Conservation (phyloP, 2,888 invertebrate species). For the Dicranocentrus wangi region DNA sequence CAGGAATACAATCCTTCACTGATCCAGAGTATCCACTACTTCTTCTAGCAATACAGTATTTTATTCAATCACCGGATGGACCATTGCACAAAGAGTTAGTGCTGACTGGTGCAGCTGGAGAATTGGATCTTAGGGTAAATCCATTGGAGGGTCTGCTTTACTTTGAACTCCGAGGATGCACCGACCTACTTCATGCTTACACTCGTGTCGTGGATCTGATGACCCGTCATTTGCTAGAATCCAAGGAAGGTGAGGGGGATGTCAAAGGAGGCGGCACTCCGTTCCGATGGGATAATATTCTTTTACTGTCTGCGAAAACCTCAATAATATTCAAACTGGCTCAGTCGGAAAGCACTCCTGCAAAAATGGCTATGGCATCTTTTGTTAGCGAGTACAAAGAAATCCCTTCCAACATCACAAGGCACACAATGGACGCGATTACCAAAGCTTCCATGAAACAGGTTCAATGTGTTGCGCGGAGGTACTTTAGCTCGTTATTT, state of each 20-base stretch:
- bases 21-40: conserved; percentile 83
- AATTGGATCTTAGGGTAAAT: conserved; percentile 81
- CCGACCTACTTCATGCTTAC: conserved; percentile 86
- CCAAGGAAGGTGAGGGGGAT: conserved; percentile 32
- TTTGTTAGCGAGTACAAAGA: conserved; percentile 83
- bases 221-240: conserved; percentile 78
- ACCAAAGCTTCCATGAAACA: conserved; percentile 47
- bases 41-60: conserved; percentile 86
- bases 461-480: conserved; percentile 38
- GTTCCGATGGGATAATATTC: conserved; percentile 80
- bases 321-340: conserved; percentile 91
- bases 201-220: conserved; percentile 84
- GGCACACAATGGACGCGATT: conserved; percentile 42
- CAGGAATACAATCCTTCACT: conserved; percentile 77
- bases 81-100: conserved; percentile 49
- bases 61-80: conserved; percentile 86
- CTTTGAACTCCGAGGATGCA: conserved; percentile 84
- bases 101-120: conserved; percentile 77
- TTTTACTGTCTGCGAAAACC: conserved; percentile 88
- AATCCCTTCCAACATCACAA: conserved; percentile 79
- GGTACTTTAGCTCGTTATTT: conserved; percentile 53
- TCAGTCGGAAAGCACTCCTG: conserved; percentile 77
- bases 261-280: conserved; percentile 5
- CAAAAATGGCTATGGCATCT: conserved; percentile 76
- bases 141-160: conserved; percentile 83